Evolutionary conservation across 2,113 vertebrate species (phyloP).

Genomic region (Lophura nycthemera): DNA sequence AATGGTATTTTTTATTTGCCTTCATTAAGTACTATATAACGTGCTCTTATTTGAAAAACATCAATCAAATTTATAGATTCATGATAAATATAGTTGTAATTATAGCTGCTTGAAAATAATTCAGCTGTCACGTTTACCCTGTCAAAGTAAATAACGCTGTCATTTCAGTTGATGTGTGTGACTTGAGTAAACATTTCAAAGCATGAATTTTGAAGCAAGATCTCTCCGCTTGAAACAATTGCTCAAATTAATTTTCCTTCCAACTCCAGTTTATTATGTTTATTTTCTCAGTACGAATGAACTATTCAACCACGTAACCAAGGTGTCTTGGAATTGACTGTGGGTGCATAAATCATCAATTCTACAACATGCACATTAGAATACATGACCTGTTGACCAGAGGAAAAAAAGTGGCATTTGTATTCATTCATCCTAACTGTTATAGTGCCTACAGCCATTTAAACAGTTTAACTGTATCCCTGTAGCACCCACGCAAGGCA

Average conservation of each 20-base stretch:
- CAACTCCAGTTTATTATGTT: conserved; percentile 47
- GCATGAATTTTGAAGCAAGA: conserved; percentile 65
- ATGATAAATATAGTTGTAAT: conserved; percentile 46
- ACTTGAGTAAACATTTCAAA: conserved; percentile 59
- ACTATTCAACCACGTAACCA: conserved; percentile 6
- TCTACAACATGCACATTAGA: background rate
- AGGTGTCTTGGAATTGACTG: background rate
- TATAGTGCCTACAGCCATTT: background rate
- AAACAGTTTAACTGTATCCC: background rate
- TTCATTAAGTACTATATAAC: conserved; percentile 32
- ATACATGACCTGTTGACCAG: background rate
- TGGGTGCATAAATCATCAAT: conserved; percentile 7
- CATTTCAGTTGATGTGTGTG: conserved; percentile 42
- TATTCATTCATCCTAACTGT: background rate
- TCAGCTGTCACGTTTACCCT: conserved; percentile 65
- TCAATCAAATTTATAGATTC: conserved; percentile 57
- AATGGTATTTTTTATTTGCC: conserved; percentile 26
- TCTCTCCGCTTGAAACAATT: conserved; percentile 66
- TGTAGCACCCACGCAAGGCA: background rate
- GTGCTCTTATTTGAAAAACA: conserved; percentile 49
- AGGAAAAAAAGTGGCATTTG: background rate
- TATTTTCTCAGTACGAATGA: conserved; percentile 50
- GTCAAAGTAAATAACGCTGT: conserved; percentile 63
- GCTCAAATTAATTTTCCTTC: conserved; percentile 60
- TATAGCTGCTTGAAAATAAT: conserved; percentile 60